A percentile compares a stretch with the other conserved stretches of the same genome.
These are phyloP conservation scores for Berghia stephanieae DNA, from an alignment of 1,140 invertebrate species.

Conservation along the genomic window DNA sequence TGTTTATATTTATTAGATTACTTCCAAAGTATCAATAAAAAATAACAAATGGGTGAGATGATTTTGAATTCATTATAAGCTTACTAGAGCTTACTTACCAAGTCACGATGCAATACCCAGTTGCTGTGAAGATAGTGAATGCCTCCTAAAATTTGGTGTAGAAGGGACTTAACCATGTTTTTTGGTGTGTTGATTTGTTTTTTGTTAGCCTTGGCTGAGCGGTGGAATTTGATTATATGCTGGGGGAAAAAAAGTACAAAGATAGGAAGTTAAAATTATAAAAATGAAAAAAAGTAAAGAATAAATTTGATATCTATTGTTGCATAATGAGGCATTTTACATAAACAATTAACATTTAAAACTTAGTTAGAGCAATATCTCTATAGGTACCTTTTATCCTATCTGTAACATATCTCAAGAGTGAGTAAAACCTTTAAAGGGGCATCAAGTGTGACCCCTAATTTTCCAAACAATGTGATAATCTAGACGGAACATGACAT, in stretches of 20 bases:
- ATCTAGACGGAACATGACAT: too few species aligned
- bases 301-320: too few species aligned
- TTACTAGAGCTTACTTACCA: conserved; percentile 79
- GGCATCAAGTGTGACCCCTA: too few species aligned
- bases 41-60: background rate
- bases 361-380: too few species aligned
- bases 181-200: conserved; percentile 95
- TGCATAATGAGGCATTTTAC: too few species aligned
- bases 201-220: conserved; percentile 97
- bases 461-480: too few species aligned
- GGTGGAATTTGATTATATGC: conserved; percentile 99
- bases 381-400: too few species aligned
- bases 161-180: conserved; percentile 85
- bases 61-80: too few species aligned
- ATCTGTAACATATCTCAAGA: too few species aligned
- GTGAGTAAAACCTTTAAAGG: too few species aligned
- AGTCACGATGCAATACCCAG: conserved; percentile 98
- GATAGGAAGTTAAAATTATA: too few species aligned
- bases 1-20: background rate
- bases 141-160: conserved; percentile 99
- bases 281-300: background rate
- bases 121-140: conserved; percentile 99
- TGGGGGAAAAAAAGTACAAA: conserved; percentile 67
- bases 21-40: background rate
- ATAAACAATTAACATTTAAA: too few species aligned